These are phyloP conservation scores for Quiscalus mexicanus DNA, from an alignment of 2,113 vertebrate genomes.

Conservation along the genomic window DNA sequence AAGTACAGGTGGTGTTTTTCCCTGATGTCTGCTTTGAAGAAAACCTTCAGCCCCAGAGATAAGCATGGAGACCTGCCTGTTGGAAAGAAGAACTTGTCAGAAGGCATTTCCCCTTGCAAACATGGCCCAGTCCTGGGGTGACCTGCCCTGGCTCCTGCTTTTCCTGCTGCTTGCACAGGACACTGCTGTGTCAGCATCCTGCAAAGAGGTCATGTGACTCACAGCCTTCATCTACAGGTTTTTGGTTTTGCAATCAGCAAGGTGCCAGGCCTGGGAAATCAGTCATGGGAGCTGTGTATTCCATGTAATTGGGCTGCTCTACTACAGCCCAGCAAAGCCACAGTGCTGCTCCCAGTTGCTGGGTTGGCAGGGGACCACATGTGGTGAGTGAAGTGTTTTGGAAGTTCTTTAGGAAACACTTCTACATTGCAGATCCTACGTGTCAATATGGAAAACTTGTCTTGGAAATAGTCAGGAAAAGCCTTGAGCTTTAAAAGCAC, in stretches of 20 bases:
- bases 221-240: neutral
- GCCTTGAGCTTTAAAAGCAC: neutral
- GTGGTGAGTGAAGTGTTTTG: neutral
- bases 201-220: neutral
- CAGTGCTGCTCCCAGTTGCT: neutral
- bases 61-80: fast-evolving
- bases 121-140: neutral
- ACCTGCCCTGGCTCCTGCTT: neutral
- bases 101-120: neutral
- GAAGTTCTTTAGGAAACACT: neutral
- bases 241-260: neutral
- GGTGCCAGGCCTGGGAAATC: neutral
- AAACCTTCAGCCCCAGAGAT: neutral
- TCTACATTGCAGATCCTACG: neutral
- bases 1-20: conserved; percentile 7
- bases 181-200: neutral
- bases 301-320: neutral
- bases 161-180: neutral
- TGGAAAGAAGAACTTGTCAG: fast-evolving
- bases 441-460: neutral
- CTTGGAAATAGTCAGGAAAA: neutral
- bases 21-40: neutral
- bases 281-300: neutral
- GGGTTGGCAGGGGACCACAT: fast-evolving
- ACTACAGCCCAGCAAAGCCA: neutral